These are phyloP conservation scores for Gracilinanus agilis DNA, from an alignment of 2,113 vertebrate species.

Conservation along the genomic window DNA sequence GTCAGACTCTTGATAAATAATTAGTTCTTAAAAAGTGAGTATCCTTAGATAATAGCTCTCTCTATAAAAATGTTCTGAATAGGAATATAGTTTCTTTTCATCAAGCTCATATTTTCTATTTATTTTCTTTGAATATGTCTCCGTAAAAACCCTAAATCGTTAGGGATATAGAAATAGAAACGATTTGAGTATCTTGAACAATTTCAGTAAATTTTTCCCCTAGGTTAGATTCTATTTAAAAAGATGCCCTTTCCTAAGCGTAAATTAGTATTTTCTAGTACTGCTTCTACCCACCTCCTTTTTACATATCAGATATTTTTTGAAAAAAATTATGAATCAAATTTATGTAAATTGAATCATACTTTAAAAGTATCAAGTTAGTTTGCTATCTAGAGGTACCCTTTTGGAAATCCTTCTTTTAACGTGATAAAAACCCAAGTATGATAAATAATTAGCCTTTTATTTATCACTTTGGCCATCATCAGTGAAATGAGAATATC, in stretches of 20 bases:
- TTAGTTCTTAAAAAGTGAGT: no score
- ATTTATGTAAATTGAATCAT: constrained; percentile 8
- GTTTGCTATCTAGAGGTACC: background rate
- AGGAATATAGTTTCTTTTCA: no score
- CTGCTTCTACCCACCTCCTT: background rate
- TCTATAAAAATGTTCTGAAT: no score
- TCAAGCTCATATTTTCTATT: constrained; percentile 40
- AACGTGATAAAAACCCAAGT: background rate
- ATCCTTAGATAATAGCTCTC: no score
- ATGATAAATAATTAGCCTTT: background rate
- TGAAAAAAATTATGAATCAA: constrained; percentile 6
- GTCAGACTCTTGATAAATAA: no score
- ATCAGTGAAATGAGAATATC: no score
- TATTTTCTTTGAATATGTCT: constrained; percentile 50
- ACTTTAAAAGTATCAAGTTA: constrained; percentile 3
- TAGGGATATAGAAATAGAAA: constrained; percentile 55
- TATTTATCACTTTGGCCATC: no score
- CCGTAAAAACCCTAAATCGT: constrained; percentile 51
- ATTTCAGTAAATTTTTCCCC: constrained; percentile 46
- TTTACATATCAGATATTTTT: background rate
- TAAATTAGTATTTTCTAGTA: constrained; percentile 1
- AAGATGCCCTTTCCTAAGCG: constrained; percentile 20
- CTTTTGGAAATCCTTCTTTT: background rate
- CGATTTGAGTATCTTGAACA: constrained; percentile 60
- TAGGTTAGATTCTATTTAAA: constrained; percentile 48